Percentiles rank a stretch among this genome's conserved stretches.
Conservation (phyloP, 1,140 invertebrate genomes). For the Planococcus citri region DNA sequence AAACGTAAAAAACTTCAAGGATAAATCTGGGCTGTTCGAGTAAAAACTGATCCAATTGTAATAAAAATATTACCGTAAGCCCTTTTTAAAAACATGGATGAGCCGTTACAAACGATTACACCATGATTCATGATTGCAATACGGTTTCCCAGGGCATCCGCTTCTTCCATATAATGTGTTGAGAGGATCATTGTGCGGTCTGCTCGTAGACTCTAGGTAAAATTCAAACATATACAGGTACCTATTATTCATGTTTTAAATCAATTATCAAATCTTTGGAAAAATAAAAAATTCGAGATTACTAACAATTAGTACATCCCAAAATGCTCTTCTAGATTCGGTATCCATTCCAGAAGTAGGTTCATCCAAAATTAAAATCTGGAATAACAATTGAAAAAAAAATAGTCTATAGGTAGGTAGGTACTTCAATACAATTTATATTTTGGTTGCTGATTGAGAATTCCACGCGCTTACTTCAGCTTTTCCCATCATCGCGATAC, state of each 20-base stretch:
- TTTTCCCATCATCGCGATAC: constrained; percentile 43
- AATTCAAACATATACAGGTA: too few species aligned
- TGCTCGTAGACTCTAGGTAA: constrained; percentile 22
- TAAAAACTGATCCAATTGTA: too few species aligned
- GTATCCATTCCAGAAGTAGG: constrained; percentile 94
- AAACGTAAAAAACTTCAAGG: too few species aligned
- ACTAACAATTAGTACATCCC: constrained; percentile 55
- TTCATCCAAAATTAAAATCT: constrained; percentile 57
- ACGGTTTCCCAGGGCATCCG: constrained; percentile 85
- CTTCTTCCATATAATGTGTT: constrained; percentile 98
- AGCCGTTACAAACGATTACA: constrained; percentile 64
- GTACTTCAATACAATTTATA: too few species aligned
- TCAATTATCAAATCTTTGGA: too few species aligned
- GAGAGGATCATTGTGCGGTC: constrained; percentile 70
- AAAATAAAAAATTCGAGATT: neutral
- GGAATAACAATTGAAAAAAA: constrained; percentile 28
- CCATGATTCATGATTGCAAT: constrained; percentile 85
- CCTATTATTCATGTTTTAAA: too few species aligned
- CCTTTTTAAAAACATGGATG: constrained; percentile 75
- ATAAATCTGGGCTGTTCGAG: too few species aligned
- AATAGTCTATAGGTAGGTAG: too few species aligned
- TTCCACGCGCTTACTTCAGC: neutral
- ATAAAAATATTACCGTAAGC: constrained; percentile 53
- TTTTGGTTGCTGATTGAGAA: too few species aligned
- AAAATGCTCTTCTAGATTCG: constrained; percentile 71